A percentile compares a stretch with the other conserved stretches of the same genome.
These are phyloP conservation scores for Acrocephalus kingi DNA, from an alignment of 2,113 vertebrate species.

Conservation along the genomic window DNA sequence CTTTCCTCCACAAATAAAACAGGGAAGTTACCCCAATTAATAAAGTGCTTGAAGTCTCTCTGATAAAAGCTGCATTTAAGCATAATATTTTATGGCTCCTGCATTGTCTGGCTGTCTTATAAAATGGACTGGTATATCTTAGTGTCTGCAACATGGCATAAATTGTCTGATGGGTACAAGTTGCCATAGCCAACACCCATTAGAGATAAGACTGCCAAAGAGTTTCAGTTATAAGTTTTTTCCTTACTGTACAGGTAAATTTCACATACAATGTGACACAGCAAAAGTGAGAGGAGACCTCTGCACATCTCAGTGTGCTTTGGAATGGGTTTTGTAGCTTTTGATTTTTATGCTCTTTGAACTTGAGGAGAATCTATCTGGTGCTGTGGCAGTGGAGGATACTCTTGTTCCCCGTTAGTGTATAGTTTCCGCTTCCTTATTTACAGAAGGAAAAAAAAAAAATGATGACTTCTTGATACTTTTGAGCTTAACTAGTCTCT, in stretches of 20 bases:
- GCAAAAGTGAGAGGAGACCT: neutral
- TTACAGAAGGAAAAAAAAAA: neutral
- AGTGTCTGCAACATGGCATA: neutral
- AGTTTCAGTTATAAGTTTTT: neutral
- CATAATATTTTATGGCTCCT: neutral
- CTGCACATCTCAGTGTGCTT: rapidly evolving
- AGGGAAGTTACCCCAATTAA: neutral
- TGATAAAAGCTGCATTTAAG: neutral
- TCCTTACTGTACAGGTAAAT: neutral
- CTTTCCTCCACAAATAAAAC: neutral
- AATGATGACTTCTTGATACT: neutral
- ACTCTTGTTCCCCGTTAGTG: neutral
- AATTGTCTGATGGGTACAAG: neutral
- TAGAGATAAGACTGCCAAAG: neutral
- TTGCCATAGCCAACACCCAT: neutral
- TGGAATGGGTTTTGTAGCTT: neutral
- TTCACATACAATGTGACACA: rapidly evolving
- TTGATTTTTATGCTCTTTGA: neutral
- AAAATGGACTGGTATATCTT: neutral
- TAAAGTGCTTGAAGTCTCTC: neutral
- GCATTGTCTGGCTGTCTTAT: neutral
- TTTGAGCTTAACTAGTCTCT: neutral
- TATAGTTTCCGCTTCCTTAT: neutral
- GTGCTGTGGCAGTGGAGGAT: neutral
- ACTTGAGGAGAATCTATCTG: rapidly evolving